A percentile compares a stretch with the other conserved stretches of the same genome.
Evolutionary conservation across 1,140 invertebrate genomes (phyloP).

Genomic region (Drosophila orosa): DNA sequence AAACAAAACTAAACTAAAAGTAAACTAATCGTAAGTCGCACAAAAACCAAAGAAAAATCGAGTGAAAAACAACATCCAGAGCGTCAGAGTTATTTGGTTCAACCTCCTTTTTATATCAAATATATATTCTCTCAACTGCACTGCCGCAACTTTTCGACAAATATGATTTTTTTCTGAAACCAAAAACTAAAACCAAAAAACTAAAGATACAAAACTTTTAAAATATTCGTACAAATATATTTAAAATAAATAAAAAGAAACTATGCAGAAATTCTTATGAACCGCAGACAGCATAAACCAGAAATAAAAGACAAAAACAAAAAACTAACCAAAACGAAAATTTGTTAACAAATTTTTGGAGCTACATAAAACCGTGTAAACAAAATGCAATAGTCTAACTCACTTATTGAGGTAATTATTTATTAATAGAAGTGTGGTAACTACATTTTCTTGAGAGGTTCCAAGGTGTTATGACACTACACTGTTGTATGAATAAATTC

Average conservation of each 20-base stretch:
- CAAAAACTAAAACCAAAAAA: constrained; percentile 4
- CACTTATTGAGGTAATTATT: constrained; percentile 66
- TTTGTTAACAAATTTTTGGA: constrained; percentile 44
- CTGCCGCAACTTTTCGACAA: constrained; percentile 78
- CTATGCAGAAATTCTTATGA: constrained; percentile 73
- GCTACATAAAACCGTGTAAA: constrained; percentile 53
- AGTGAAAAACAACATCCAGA: constrained; percentile 41
- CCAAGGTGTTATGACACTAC: background rate
- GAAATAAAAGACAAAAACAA: constrained; percentile 47
- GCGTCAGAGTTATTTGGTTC: constrained; percentile 54
- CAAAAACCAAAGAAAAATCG: constrained; percentile 54
- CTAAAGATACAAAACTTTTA: constrained; percentile 1
- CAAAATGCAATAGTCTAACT: constrained; percentile 77
- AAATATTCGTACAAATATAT: constrained; percentile 46
- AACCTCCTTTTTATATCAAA: constrained; percentile 33
- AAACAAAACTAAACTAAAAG: constrained; percentile 38
- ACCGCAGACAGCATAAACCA: constrained; percentile 29
- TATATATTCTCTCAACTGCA: constrained; percentile 73
- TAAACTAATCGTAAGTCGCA: constrained; percentile 62
- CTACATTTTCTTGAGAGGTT: background rate
- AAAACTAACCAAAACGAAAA: constrained; percentile 45
- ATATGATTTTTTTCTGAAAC: constrained; percentile 71
- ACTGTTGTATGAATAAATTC: background rate
- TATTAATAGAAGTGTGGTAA: background rate
- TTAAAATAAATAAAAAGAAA: constrained; percentile 24